Evolutionary conservation across 2,888 invertebrate species (phyloP).

Genomic region (Conchocele bisecta): DNA sequence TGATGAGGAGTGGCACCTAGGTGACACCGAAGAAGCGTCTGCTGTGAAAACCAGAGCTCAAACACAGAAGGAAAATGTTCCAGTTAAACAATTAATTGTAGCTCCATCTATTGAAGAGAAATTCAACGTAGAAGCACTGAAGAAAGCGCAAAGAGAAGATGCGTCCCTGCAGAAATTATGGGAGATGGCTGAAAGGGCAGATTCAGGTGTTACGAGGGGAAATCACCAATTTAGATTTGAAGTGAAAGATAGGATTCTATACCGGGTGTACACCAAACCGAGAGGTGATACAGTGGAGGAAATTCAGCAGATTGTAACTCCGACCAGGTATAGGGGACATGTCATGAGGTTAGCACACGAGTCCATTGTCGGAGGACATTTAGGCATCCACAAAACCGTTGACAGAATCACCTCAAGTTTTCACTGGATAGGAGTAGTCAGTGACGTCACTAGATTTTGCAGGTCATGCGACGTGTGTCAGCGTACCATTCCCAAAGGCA

Average conservation of each 20-base stretch:
- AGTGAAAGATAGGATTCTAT: not conserved
- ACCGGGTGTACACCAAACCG: not conserved
- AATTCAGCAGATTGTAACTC: conserved; percentile 3
- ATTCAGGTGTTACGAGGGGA: not conserved
- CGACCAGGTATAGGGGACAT: not conserved
- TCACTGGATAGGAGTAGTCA: not conserved
- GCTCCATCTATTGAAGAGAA: not conserved
- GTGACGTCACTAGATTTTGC: not conserved
- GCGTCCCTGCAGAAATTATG: not conserved
- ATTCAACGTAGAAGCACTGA: not conserved
- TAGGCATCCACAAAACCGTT: not conserved
- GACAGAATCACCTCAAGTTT: not conserved
- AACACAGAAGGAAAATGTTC: not conserved
- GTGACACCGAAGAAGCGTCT: not conserved
- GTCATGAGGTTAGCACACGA: conserved; percentile 4
- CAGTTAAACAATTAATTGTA: not conserved
- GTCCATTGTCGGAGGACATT: not conserved
- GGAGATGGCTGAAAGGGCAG: not conserved
- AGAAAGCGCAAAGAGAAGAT: not conserved
- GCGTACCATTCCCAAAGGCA: conserved; percentile 9
- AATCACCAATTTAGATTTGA: conserved; percentile 2
- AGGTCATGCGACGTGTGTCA: conserved; percentile 12
- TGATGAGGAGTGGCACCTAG: not conserved
- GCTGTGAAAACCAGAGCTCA: not conserved
- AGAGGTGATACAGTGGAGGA: too few species aligned